Evolutionary conservation across 1,140 invertebrate genomes (phyloP), one percentile per base, ranked within the genome.

Genomic region (Alviniconcha marisindica): DNA sequence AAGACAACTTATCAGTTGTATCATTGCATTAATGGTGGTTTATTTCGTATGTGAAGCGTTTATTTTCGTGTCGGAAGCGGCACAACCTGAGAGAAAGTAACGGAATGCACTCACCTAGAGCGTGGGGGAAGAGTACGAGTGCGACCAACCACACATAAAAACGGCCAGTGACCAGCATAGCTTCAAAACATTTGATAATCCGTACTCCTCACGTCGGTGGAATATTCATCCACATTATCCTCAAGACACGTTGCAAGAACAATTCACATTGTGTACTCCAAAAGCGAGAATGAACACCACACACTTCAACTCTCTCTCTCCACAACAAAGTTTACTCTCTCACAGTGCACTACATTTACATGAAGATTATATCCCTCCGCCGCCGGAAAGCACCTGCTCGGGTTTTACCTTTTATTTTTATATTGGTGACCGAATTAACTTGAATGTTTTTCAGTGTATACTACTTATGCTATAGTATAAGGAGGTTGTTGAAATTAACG

Each of bases 301-400:
- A 60, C 77, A 60, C 48, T 78, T 44, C 56, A 28, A 80, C 56
- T 40, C 78, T 66, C 78, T 66, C 78, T 38, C n/a, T 80, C 78
- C 78, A 80, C 78, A 80, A 63, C 78, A 80, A 80, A 80, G 56
- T 80, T 80, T 80, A 66, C 78, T 80, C 36, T 48, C 56, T 80
- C 33, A 31, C 48, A 51, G 24, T 31, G 78, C 40, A 80, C 78
- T 80, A 80, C 60, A 80, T 80, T 66, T 40, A 80, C 56, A 80
- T 51, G 73, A 76, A 60, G 24, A 44, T 66, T 63, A 12, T 80
- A 80, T 80, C 60, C 31, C 7, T 80, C 36, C 78, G 78, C 78
- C 56, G 60, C 60, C 40, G 78, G 78, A 60, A 80, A 80, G 78
- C 78, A 80, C 78, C 78, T 80, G 78, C 78, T 80, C 73, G 38